Conservation (phyloP, 2,888 invertebrate genomes). For the Macropis europaea region DNA sequence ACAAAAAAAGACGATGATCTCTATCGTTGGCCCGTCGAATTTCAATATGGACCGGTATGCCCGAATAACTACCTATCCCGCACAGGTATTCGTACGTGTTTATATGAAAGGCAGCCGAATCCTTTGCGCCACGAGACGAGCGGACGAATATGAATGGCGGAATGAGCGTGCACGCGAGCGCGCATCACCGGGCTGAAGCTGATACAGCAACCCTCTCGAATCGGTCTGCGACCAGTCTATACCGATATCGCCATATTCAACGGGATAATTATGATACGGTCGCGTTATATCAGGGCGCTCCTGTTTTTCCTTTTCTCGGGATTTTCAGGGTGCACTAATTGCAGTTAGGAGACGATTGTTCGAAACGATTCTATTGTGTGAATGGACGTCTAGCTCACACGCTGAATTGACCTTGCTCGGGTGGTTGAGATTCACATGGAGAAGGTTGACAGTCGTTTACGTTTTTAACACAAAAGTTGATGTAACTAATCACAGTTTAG, state of each 20-base stretch:
- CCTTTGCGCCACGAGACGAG: slow-evolving; percentile 51
- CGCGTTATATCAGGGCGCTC: neutral
- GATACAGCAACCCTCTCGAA: slow-evolving; percentile 64
- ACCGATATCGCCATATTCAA: slow-evolving; percentile 39
- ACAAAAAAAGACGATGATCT: slow-evolving; percentile 69
- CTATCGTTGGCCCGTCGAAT: slow-evolving; percentile 71
- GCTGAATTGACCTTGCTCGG: no score
- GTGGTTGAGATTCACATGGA: no score
- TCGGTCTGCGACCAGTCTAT: slow-evolving; percentile 54
- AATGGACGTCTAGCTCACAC: no score
- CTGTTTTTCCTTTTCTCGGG: neutral
- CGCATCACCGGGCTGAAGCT: slow-evolving; percentile 10
- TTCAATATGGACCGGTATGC: slow-evolving; percentile 69
- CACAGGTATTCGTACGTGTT: slow-evolving; percentile 58
- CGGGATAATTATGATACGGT: slow-evolving; percentile 52
- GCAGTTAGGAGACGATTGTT: no score
- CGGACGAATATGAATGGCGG: slow-evolving; percentile 54
- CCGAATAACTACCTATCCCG: slow-evolving; percentile 65
- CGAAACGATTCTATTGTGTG: no score
- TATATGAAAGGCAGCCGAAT: slow-evolving; percentile 58
- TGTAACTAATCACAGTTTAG: no score
- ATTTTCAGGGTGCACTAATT: slow-evolving; percentile 33
- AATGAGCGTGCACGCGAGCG: slow-evolving; percentile 5
- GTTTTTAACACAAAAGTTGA: no score
- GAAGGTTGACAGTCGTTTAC: no score